Conservation (phyloP, 2,113 vertebrate species). For the Rhizomys pruinosus region DNA sequence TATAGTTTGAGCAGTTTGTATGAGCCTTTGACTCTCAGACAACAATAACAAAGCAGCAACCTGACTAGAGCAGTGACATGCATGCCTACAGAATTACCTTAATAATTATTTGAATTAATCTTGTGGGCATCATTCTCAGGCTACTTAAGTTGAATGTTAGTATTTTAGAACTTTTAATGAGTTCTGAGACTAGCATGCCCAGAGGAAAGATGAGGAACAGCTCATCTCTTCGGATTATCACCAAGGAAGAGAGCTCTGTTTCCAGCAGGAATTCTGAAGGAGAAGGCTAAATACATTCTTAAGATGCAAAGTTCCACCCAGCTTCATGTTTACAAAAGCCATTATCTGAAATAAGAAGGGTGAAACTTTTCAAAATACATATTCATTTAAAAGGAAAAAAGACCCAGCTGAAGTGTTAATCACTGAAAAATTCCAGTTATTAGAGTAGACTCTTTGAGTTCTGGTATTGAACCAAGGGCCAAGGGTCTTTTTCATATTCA, state of each 20-base stretch:
- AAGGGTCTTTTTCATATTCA: neutral
- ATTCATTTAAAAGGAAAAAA: neutral
- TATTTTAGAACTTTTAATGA: conserved; percentile 37
- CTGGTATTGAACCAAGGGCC: neutral
- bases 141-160: neutral
- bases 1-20: neutral
- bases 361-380: neutral
- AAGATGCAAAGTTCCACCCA: neutral
- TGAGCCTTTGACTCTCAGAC: neutral
- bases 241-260: conserved; percentile 17
- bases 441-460: neutral
- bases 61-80: neutral
- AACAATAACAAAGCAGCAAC: neutral
- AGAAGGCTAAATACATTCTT: neutral
- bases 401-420: neutral
- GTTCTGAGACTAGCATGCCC: neutral
- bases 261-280: neutral
- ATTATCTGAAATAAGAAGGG: conserved; percentile 5
- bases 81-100: neutral
- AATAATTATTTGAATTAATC: conserved; percentile 38
- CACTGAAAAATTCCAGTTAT: neutral
- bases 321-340: neutral
- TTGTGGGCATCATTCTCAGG: neutral
- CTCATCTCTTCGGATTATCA: neutral
- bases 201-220: neutral